Evolutionary conservation across 2,797 vertebrate genomes (phyloP), one percentile per base, ranked within the genome.

Genomic region (Peromyscus melanophrys): DNA sequence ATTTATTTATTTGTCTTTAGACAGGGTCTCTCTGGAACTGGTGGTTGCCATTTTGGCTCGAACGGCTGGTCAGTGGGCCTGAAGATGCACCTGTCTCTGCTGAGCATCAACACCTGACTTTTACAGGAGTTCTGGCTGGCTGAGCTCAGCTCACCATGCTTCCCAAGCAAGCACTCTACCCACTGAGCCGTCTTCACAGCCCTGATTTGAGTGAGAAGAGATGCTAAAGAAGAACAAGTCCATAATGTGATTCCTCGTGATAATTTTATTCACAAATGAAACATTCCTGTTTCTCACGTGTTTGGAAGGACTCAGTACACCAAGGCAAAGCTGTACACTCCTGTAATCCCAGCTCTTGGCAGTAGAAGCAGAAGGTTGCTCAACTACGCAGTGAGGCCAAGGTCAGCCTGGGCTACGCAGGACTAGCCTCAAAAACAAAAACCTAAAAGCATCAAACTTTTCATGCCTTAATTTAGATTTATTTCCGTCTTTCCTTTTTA

Each of bases 401-500:
- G 37, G 19, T 19, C 37, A 76, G 55, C 19, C 71, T 61, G 57
- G 40, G 8, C 29, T n/a, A 27, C 55, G 9, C n/a, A 61, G 31
- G 19, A 61, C 57, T 21, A 16, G 29, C 34, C 21, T 34, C 55
- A 89, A 75, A 89, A 89, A 46, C 23, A 19, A 84, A 63, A 65
- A 14, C 0, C 34, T 71, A n/a, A 77, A 49, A 49, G 73, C 40
- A 77, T n/a, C 13, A 49, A 71, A 61, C 23, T 43, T 29, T 31
- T 76, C 75, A 43, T 27, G n/a, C 11, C 52, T 82, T 73, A 52
- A 49, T 83, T 95, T 52, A 52, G 43, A 69, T 52, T 93, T 59
- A 43, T 88, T 73, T 96, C 81, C 81, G 63, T 75, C 67, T 95
- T 89, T 63, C 40, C 65, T 46, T 94, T 94, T 21, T 61, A 77